Evolutionary conservation across 2,113 vertebrate genomes (phyloP), one percentile per base, ranked within the genome.

Genomic region (Anthoscopus minutus): DNA sequence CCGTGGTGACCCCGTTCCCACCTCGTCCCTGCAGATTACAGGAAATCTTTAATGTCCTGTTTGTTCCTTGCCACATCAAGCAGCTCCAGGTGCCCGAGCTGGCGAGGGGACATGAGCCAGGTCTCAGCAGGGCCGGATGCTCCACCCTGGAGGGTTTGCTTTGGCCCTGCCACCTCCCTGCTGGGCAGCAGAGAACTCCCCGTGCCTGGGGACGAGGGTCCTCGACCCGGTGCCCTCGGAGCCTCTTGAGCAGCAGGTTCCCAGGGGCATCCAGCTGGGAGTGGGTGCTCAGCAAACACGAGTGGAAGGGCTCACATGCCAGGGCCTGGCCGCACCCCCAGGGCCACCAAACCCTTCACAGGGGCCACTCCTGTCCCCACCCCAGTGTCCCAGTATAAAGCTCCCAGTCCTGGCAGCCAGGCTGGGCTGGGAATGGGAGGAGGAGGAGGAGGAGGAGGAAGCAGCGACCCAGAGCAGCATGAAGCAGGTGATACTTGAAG

Each of bases 321-420:
- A 18, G 8, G 30, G 47, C 51, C 35, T 1, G 1, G 2, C 19
- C 21, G n/a, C 42, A 2, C 67, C 17, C 17, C 42, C 19, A 0
- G 8, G 44, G 20, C 38, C 77, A 45, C 4, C 3, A 53, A 40
- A 28, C 25, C 58, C 2, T 57, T 56, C 92, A 62, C 12, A 30
- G 13, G 30, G 35, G 25, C 51, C 53, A 0, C 76, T 76, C 38
- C 1, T 0, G 6, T 44, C 79, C 86, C 80, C 82, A 23, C 82
- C 86, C 86, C 57, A 10, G 50, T 0, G 4, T 1, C 83, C 76
- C 3, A 0, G n/a, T 77, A 96, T 96, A 96, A 96, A 96, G 2
- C 2, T 25, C 18, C 22, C 0, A 0, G 33, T 42, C 9, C 10
- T 13, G 20, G 45, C 0, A 0, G 42, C 4, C n/a, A 19, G 44